Conservation (phyloP, 2,797 vertebrate species). For the Pantherophis alleghaniensis region DNA sequence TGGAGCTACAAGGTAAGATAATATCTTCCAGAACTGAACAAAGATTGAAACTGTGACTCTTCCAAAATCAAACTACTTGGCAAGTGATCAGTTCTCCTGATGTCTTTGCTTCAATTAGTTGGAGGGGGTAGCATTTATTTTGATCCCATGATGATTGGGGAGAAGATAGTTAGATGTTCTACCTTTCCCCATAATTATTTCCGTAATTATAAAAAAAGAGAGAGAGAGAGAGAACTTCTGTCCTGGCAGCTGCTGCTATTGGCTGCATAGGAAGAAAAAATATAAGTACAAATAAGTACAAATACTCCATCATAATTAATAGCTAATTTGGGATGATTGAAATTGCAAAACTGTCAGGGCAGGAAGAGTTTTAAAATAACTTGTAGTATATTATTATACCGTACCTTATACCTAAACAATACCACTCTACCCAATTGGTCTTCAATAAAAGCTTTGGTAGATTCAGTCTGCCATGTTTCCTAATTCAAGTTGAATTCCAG, state of each 20-base stretch:
- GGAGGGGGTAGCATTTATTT: not conserved
- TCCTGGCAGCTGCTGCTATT: not conserved
- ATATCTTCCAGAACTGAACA: not conserved
- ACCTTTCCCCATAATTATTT: not conserved
- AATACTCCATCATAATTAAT: not conserved
- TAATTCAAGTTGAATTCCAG: not conserved
- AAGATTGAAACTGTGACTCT: not conserved
- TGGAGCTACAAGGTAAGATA: not conserved
- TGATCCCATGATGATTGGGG: not conserved
- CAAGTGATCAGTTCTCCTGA: no score
- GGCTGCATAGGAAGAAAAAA: not conserved
- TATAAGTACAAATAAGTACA: not conserved
- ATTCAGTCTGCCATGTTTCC: not conserved
- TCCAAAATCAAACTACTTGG: not conserved
- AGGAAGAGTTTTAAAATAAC: not conserved
- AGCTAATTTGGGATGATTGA: not conserved
- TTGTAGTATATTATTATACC: no score
- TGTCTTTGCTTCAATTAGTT: not conserved
- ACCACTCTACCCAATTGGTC: not conserved
- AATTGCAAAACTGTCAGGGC: not conserved
- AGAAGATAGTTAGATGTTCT: not conserved
- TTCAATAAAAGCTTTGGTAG: not conserved
- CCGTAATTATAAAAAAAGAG: no score
- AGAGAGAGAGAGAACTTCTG: not conserved
- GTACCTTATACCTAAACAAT: not conserved